Evolutionary conservation across 2,888 invertebrate genomes (phyloP).

Genomic region (Amiota mariae): DNA sequence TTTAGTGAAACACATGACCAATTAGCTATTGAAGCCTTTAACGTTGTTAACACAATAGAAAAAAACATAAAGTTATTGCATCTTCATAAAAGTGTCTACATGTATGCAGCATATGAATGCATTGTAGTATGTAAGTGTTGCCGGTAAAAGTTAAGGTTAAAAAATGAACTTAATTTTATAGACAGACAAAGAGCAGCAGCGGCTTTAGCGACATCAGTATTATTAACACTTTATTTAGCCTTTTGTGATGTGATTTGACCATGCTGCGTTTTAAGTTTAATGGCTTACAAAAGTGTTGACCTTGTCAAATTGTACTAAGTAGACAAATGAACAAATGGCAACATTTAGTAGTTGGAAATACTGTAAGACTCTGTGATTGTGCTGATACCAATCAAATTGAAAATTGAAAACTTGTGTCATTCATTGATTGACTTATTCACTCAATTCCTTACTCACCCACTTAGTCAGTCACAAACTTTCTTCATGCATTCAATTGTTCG

Average conservation of each 20-base stretch:
- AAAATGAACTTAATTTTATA: too few species aligned
- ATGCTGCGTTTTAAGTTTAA: conserved; percentile 12
- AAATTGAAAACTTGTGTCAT: conserved; percentile 25
- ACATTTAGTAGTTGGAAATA: not conserved
- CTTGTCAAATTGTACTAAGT: conserved; percentile 6
- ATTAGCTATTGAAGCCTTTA: too few species aligned
- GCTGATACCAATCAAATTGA: conserved; percentile 3
- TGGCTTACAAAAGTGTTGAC: conserved; percentile 13
- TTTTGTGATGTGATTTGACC: conserved; percentile 2
- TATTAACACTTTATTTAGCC: not conserved
- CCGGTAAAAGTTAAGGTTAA: too few species aligned
- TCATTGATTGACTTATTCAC: conserved; percentile 6
- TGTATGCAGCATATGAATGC: too few species aligned
- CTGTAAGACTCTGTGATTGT: not conserved
- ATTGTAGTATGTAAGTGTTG: too few species aligned
- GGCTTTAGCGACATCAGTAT: too few species aligned
- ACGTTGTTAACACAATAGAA: too few species aligned
- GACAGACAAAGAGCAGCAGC: too few species aligned
- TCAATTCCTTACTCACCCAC: conserved; percentile 7
- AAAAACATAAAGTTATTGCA: too few species aligned
- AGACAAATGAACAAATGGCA: not conserved
- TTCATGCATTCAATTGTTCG: not conserved
- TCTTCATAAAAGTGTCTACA: too few species aligned
- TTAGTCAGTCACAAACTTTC: not conserved
- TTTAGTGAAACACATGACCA: too few species aligned